These are phyloP conservation scores for Bembecia ichneumoniformis DNA, from an alignment of 2,888 invertebrate species.

Conservation along the genomic window DNA sequence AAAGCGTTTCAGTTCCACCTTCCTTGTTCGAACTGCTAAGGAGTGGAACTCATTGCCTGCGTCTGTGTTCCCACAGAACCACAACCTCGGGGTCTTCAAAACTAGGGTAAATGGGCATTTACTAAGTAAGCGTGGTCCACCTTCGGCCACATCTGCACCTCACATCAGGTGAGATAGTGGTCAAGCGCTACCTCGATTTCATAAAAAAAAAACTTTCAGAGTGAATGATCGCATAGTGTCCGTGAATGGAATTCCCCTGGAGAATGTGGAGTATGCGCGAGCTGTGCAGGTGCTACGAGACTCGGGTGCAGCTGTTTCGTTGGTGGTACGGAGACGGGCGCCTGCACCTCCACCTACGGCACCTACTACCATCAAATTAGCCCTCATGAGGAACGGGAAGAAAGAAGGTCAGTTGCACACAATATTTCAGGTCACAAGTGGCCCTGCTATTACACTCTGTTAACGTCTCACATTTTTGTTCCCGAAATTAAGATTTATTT, in stretches of 20 bases:
- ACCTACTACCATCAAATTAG: conserved; percentile 81
- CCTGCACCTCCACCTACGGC: conserved; percentile 67
- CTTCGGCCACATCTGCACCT: no score
- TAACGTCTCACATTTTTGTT: background rate
- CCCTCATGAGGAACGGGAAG: conserved; percentile 92
- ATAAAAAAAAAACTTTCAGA: no score
- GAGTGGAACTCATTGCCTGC: no score
- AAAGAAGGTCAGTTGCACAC: conserved; percentile 82
- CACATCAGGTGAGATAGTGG: no score
- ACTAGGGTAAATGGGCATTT: no score
- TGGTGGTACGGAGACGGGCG: conserved; percentile 89
- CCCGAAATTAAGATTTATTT: background rate
- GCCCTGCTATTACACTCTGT: background rate
- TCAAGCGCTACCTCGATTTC: no score
- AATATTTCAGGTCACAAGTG: conserved; percentile 9
- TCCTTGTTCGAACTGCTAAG: no score
- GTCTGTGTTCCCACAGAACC: no score
- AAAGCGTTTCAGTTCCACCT: no score
- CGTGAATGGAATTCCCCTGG: conserved; percentile 95
- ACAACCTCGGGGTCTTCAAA: no score
- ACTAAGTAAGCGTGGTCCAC: no score
- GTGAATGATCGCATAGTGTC: conserved; percentile 98
- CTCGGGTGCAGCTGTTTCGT: conserved; percentile 88
- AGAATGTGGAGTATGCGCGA: conserved; percentile 96
- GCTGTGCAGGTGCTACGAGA: conserved; percentile 93